A percentile compares a stretch with the other conserved stretches of the same genome.
Conservation (phyloP, 64 coral and sea anemone species). For the Dendrophyllia cribrosa region DNA sequence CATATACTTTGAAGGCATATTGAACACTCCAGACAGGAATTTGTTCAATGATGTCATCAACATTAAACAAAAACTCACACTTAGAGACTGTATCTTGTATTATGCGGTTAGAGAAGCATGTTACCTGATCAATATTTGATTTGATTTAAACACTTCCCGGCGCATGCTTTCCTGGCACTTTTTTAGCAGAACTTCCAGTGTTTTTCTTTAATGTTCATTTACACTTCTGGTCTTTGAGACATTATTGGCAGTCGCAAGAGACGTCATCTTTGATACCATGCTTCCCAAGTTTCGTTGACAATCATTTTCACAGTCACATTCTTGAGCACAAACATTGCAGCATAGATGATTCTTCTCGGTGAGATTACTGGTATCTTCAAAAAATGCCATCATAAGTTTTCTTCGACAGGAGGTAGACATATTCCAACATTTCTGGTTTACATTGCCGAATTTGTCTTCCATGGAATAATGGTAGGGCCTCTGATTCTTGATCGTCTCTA, state of each 20-base stretch:
- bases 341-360: slow-evolving; percentile 23
- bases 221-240: background rate
- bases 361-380: background rate
- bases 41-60: slow-evolving; percentile 49
- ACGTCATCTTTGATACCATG: background rate
- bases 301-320: slow-evolving; percentile 12
- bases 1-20: slow-evolving; percentile 19
- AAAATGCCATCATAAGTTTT: background rate
- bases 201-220: background rate
- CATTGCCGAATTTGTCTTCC: slow-evolving; percentile 23
- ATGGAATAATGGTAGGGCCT: slow-evolving; percentile 3
- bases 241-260: background rate
- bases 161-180: background rate
- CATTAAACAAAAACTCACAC: slow-evolving; percentile 48
- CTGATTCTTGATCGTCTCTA: slow-evolving; percentile 26
- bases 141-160: background rate
- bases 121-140: slow-evolving; percentile 5
- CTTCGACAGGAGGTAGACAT: background rate
- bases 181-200: background rate
- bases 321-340: slow-evolving; percentile 16
- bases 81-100: slow-evolving; percentile 20
- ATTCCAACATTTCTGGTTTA: slow-evolving; percentile 37
- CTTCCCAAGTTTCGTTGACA: background rate
- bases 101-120: slow-evolving; percentile 8
- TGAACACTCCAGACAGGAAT: slow-evolving; percentile 10